phyloP scores from a whole-genome alignment of 2,888 invertebrate genomes.

The Scrobipalpa costella region DNA sequence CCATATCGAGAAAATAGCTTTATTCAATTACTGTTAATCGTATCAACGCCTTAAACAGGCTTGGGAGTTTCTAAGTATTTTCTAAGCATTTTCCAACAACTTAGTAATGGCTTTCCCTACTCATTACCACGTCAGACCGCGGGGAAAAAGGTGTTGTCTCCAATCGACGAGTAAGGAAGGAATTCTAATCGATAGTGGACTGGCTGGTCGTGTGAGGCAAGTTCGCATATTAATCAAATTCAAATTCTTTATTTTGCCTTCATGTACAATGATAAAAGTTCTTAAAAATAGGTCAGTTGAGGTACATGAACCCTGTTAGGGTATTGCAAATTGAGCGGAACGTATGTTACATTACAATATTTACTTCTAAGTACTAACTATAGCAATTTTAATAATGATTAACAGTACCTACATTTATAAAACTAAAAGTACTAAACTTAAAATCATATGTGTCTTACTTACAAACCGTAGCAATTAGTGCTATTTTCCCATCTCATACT shows the following conservation, averaged over 20 bases:
- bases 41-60: constrained; percentile 24
- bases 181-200: constrained; percentile 25
- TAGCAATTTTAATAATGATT: too few species aligned
- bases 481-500: too few species aligned
- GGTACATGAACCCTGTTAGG: too few species aligned
- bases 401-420: too few species aligned
- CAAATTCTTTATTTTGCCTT: too few species aligned
- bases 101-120: constrained; percentile 26
- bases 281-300: too few species aligned
- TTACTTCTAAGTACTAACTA: too few species aligned
- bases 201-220: neutral
- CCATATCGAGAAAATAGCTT: constrained; percentile 25
- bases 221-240: neutral
- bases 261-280: too few species aligned
- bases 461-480: neutral
- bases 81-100: constrained; percentile 24
- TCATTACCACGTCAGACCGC: constrained; percentile 29
- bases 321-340: too few species aligned
- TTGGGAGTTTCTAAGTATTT: constrained; percentile 20
- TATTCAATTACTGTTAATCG: constrained; percentile 29
- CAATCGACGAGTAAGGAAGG: constrained; percentile 26
- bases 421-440: too few species aligned
- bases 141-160: constrained; percentile 25
- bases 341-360: too few species aligned
- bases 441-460: neutral